phyloP scores from a whole-genome alignment of 2,113 vertebrate species.

The Chaetodon auriga region DNA sequence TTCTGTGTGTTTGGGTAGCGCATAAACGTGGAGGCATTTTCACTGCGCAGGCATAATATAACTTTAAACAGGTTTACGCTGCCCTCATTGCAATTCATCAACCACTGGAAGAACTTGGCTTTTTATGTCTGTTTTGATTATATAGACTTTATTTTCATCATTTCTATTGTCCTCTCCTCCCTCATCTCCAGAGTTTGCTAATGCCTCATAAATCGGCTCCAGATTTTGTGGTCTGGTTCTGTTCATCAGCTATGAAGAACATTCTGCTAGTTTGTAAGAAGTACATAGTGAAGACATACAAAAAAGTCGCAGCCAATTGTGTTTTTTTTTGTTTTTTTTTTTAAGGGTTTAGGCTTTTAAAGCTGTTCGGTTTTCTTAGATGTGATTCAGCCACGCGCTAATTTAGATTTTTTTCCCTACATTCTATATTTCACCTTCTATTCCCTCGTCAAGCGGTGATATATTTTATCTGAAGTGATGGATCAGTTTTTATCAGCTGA shows the following conservation, averaged over 20 bases:
- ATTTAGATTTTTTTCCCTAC: background rate
- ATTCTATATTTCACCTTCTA: slow-evolving; percentile 20
- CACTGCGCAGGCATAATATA: slow-evolving; percentile 10
- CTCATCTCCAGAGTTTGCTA: slow-evolving; percentile 53
- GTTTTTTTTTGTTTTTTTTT: background rate
- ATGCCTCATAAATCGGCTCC: slow-evolving; percentile 62
- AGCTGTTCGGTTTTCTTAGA: background rate
- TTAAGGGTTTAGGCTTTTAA: background rate
- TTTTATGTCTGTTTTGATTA: slow-evolving; percentile 56
- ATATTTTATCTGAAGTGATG: slow-evolving; percentile 38
- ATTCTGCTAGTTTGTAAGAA: slow-evolving; percentile 34
- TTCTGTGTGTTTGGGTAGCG: slow-evolving; percentile 5
- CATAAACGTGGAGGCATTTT: slow-evolving; percentile 25
- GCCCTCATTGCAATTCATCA: slow-evolving; percentile 35
- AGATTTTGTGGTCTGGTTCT: slow-evolving; percentile 62
- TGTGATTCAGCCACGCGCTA: background rate
- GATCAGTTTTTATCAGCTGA: slow-evolving; percentile 44
- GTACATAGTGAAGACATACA: slow-evolving; percentile 29
- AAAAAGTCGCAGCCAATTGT: slow-evolving; percentile 16
- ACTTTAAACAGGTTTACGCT: slow-evolving; percentile 44
- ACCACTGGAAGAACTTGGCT: slow-evolving; percentile 33
- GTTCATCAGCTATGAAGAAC: slow-evolving; percentile 50
- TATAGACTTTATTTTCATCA: slow-evolving; percentile 52
- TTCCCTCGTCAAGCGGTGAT: slow-evolving; percentile 28
- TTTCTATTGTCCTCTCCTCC: slow-evolving; percentile 58